Conservation (phyloP, 2,888 invertebrate species). For the Choreutis nemorana region DNA sequence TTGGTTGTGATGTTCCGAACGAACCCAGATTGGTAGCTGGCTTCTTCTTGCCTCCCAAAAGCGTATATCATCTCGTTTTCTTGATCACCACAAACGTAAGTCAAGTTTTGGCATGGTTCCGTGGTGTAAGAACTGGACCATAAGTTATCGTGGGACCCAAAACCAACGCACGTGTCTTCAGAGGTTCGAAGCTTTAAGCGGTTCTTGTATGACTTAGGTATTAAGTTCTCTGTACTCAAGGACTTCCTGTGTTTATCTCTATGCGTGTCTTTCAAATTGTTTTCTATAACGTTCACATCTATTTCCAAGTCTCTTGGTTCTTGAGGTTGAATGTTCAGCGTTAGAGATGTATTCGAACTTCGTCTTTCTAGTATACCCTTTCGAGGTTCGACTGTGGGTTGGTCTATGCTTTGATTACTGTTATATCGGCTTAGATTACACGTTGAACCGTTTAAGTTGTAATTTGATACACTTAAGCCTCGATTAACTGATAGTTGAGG, state of each 20-base stretch:
- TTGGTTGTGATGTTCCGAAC: constrained; percentile 70
- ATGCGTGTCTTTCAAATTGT: constrained; percentile 38
- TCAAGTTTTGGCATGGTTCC: constrained; percentile 44
- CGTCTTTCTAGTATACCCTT: constrained; percentile 78
- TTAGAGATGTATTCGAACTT: constrained; percentile 84
- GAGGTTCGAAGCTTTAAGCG: constrained; percentile 33
- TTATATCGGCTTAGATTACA: constrained; percentile 57
- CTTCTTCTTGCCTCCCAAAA: constrained; percentile 48
- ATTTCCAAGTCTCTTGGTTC: constrained; percentile 56
- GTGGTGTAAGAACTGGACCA: constrained; percentile 50
- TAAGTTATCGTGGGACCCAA: constrained; percentile 60
- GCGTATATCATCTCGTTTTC: constrained; percentile 61
- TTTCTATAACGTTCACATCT: constrained; percentile 41
- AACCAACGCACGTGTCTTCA: constrained; percentile 32
- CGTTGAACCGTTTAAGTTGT: constrained; percentile 56
- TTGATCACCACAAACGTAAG: constrained; percentile 54
- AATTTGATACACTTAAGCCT: constrained; percentile 58
- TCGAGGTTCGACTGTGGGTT: constrained; percentile 30
- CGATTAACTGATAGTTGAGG: constrained; percentile 54
- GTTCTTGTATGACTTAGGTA: constrained; percentile 56
- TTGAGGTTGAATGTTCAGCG: constrained; percentile 63
- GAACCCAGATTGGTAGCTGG: constrained; percentile 34
- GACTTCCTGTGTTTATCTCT: constrained; percentile 62
- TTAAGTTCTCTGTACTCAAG: constrained; percentile 68
- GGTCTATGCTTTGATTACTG: constrained; percentile 57